Base-by-base conservation (phyloP, 1,140 invertebrate species). In the Schlechtendalia chinensis region DNA sequence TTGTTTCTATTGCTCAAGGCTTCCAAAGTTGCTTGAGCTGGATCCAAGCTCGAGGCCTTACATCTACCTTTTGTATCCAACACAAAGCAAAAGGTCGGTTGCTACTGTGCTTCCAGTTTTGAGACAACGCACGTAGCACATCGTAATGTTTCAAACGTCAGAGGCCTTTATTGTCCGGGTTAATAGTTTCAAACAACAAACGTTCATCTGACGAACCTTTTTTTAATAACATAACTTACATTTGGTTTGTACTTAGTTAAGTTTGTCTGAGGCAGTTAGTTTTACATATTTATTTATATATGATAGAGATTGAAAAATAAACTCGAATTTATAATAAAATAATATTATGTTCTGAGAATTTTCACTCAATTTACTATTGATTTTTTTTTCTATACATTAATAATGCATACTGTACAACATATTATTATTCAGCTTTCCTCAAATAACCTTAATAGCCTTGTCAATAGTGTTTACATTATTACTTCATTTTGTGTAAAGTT, bases 11-110 rank as follows among this genome's bases (percentile, higher is more conserved):
- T 29, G 47, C 69, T 54, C 24, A 27, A n/a, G 69, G 69, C 47
- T 29, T 53, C 47, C 27, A 72, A 72, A 72, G 69, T 72, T 54
- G 19, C 45, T 67, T 14, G 67, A 24, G 22, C 24, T 54, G 16
- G 8, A 53, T 54, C 0, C 24, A 11, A 53, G 69, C 69, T 54
- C 17, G 47, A 54, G 69, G 50, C 69, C 47, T 29, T 72, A 72
- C 16, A 69, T 69, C 5, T 47, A 29, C 69, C 24, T 72, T 39
- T 54, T 29, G 47, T 71, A 47, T 72, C 24, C n/a, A 54, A 29
- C 50, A 72, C 50, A 72, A 53, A 53, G 17, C 24, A 22, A 72
- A 54, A 54, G 47, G 69, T 69, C 45, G 4, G 45, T 54, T 27
- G 29, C 27, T 16, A 71, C 67, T 19, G 24, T 53, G 47, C 11